Evolutionary conservation across 2,888 invertebrate species (phyloP).

Genomic region (Pterostichus niger): DNA sequence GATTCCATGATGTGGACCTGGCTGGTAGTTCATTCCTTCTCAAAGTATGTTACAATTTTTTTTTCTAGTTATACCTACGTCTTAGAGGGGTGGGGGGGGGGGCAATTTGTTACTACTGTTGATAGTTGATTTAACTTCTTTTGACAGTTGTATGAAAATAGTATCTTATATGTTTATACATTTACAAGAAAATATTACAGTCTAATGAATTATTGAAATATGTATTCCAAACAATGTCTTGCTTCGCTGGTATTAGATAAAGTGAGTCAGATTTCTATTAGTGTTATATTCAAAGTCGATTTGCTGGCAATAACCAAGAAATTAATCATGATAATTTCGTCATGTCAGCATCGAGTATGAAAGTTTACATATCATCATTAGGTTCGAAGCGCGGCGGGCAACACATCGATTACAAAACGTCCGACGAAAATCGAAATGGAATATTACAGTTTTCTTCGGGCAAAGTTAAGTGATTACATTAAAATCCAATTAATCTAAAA

Average conservation of each 20-base stretch:
- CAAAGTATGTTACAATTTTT: too few species aligned
- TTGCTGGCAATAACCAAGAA: neutral
- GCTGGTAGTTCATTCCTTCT: too few species aligned
- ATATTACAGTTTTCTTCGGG: constrained; percentile 56
- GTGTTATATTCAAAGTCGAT: neutral
- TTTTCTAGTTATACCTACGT: too few species aligned
- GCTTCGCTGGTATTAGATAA: neutral
- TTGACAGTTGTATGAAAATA: too few species aligned
- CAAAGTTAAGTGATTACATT: constrained; percentile 65
- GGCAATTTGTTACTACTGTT: too few species aligned
- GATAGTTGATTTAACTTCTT: too few species aligned
- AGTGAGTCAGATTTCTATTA: constrained; percentile 8
- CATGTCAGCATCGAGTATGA: constrained; percentile 10
- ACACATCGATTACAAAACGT: constrained; percentile 51
- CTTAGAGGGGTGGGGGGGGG: too few species aligned
- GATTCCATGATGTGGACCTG: too few species aligned
- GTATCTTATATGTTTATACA: too few species aligned
- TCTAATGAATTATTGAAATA: too few species aligned
- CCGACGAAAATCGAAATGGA: constrained; percentile 44
- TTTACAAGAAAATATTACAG: too few species aligned
- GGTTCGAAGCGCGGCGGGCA: neutral
- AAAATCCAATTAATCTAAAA: constrained; percentile 67
- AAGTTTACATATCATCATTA: constrained; percentile 44
- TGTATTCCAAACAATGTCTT: constrained; percentile 1
- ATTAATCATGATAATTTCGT: constrained; percentile 23